These are phyloP conservation scores for Toxostoma redivivum DNA, from an alignment of 2,113 vertebrate species.

Conservation along the genomic window DNA sequence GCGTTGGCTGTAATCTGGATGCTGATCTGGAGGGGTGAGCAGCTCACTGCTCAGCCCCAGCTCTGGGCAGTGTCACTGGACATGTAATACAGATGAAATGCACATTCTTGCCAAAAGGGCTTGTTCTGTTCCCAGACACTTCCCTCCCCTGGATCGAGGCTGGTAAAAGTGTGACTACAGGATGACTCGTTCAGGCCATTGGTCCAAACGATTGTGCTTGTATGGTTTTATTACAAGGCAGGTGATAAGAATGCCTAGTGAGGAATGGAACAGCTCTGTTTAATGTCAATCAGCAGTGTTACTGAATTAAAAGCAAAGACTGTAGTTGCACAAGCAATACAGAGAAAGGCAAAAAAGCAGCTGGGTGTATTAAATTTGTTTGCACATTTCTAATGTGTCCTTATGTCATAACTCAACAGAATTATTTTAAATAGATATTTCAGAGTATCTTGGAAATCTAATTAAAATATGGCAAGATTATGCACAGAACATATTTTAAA, in stretches of 20 bases:
- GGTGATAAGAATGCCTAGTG: background rate
- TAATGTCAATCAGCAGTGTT: background rate
- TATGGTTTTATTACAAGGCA: background rate
- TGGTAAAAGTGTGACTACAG: background rate
- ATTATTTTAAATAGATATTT: slow-evolving; percentile 2
- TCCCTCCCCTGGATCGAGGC: background rate
- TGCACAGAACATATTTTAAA: background rate
- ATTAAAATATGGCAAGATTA: background rate
- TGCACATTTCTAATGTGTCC: background rate
- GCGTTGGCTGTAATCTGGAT: background rate
- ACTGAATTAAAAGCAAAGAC: background rate
- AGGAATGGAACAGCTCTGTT: background rate
- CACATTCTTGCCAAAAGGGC: background rate
- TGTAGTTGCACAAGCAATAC: background rate
- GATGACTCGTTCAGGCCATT: background rate
- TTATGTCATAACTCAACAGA: background rate
- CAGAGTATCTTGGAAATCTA: background rate
- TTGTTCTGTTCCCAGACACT: background rate
- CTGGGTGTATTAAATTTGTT: background rate
- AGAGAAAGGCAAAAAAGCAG: background rate
- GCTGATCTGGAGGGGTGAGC: background rate
- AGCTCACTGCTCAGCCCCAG: background rate
- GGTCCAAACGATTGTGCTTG: background rate
- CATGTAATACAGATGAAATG: background rate
- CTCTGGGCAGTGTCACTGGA: background rate